phyloP scores from a whole-genome alignment of 2,797 vertebrate genomes.

The Emydoidea blandingii region DNA sequence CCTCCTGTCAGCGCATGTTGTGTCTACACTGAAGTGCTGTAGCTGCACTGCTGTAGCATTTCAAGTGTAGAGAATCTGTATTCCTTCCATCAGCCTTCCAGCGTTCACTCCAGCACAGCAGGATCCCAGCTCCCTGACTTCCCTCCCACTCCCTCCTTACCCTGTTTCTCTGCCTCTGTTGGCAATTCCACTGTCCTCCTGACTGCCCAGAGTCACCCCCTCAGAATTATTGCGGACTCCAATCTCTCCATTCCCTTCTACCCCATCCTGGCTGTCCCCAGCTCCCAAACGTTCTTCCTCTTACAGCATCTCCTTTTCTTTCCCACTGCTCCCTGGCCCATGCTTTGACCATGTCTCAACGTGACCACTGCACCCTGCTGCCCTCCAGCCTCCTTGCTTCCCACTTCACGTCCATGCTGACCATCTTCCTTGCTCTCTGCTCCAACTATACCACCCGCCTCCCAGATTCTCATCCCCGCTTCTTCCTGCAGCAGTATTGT shows the following conservation, averaged over 20 bases:
- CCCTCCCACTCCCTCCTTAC: neutral
- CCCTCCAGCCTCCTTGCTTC: neutral
- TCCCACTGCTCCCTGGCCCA: neutral
- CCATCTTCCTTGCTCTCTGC: neutral
- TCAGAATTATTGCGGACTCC: neutral
- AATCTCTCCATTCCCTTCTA: neutral
- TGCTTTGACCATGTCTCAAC: neutral
- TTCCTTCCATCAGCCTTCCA: neutral
- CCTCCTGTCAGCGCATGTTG: neutral
- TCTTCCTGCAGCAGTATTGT: neutral
- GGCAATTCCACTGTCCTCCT: neutral
- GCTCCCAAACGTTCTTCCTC: neutral
- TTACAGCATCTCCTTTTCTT: neutral
- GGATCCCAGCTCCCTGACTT: neutral
- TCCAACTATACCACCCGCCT: neutral
- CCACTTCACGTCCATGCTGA: neutral
- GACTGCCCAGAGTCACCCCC: neutral
- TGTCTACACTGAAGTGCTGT: neutral
- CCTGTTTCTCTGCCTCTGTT: neutral
- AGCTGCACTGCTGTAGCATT: neutral
- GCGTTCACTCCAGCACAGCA: neutral
- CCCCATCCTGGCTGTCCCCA: neutral
- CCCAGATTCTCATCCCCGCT: neutral
- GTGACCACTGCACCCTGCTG: neutral
- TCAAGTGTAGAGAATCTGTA: neutral